Conservation (phyloP, 1,140 invertebrate genomes). For the Bradysia coprophila region DNA sequence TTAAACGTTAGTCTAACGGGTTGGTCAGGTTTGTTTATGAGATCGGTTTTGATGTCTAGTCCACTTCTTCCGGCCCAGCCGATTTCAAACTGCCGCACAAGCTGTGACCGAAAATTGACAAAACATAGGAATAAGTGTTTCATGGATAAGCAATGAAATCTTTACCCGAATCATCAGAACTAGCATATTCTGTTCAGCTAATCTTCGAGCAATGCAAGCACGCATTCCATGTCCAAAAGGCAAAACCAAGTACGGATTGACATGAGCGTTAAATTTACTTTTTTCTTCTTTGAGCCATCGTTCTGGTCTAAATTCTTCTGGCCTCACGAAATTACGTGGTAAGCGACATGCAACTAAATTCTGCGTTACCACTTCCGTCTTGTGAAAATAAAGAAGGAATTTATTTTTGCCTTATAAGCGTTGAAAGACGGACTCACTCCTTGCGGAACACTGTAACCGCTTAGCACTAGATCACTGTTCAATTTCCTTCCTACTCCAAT, state of each 20-base stretch:
- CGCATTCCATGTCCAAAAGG: constrained; percentile 82
- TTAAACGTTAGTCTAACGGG: constrained; percentile 40
- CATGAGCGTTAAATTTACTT: constrained; percentile 12
- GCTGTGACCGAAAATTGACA: constrained; percentile 29
- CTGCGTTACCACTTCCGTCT: constrained; percentile 77
- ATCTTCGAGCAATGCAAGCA: constrained; percentile 67
- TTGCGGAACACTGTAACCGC: constrained; percentile 67
- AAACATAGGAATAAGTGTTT: background rate
- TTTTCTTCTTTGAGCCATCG: constrained; percentile 39
- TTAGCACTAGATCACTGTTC: constrained; percentile 53
- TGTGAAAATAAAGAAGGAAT: constrained; percentile 15
- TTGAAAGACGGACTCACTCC: constrained; percentile 43
- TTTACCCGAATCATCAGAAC: constrained; percentile 46
- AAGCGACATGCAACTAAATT: constrained; percentile 62
- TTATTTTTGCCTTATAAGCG: background rate
- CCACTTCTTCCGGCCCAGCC: constrained; percentile 36
- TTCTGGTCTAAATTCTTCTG: constrained; percentile 53
- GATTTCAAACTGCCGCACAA: constrained; percentile 44
- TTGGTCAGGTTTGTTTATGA: constrained; percentile 64
- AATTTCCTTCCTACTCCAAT: constrained; percentile 63
- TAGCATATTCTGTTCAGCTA: constrained; percentile 78
- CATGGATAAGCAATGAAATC: constrained; percentile 1
- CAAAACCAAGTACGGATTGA: constrained; percentile 58
- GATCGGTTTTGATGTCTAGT: constrained; percentile 40
- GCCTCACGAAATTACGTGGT: constrained; percentile 46